A percentile compares a stretch with the other conserved stretches of the same genome.
These are phyloP conservation scores for Parazoanthus swiftii DNA, from an alignment of 92 coral and sea anemone species.

Conservation along the genomic window DNA sequence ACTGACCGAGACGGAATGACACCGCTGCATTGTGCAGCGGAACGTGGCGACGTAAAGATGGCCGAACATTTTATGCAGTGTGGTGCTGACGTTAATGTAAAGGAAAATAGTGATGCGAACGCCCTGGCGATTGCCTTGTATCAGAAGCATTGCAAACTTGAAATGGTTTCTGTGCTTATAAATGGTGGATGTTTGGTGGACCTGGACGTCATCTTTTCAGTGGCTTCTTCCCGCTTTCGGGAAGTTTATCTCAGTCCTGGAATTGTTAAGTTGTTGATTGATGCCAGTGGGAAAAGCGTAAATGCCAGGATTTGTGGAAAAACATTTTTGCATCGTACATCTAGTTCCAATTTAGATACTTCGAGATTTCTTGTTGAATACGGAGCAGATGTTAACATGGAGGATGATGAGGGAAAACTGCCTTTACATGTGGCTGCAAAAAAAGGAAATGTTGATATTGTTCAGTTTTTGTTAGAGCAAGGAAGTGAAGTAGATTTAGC, in stretches of 20 bases:
- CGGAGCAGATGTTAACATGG: constrained; percentile 40
- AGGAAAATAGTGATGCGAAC: too few relatives aligned
- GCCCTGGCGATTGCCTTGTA: not conserved
- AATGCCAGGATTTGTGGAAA: constrained; percentile 8
- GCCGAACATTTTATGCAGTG: not conserved
- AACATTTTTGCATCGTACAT: constrained; percentile 22
- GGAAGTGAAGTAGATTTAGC: constrained; percentile 34
- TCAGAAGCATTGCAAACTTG: not conserved
- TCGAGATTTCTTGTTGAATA: constrained; percentile 8
- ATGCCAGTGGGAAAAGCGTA: not conserved
- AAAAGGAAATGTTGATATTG: not conserved
- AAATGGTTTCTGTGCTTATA: not conserved
- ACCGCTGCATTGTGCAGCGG: not conserved
- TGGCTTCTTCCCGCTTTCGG: not conserved
- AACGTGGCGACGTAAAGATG: not conserved
- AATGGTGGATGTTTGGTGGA: not conserved
- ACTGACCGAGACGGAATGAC: not conserved
- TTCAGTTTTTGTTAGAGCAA: constrained; percentile 30
- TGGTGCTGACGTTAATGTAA: not conserved
- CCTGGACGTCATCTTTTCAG: not conserved
- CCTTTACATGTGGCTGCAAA: constrained; percentile 15
- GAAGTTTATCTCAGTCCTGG: not conserved
- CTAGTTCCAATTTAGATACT: constrained; percentile 9
- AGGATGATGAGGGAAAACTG: constrained; percentile 1
- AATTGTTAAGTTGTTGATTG: constrained; percentile 14